Percentiles rank a stretch among this genome's conserved stretches.
Evolutionary conservation across 2,113 vertebrate genomes (phyloP).

Genomic region (Willisornis vidua): DNA sequence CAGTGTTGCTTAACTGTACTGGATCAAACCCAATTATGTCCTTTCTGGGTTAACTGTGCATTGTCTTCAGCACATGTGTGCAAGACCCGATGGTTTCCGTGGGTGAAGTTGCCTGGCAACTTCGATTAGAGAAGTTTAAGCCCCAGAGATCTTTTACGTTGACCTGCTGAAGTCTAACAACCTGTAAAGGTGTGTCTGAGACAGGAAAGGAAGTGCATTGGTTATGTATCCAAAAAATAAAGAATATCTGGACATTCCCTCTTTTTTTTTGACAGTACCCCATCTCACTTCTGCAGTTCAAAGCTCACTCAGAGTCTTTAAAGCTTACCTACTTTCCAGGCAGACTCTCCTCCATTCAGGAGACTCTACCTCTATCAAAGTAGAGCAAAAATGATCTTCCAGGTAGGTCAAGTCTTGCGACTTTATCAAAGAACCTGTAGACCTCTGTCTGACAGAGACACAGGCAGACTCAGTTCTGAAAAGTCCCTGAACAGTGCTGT

Average conservation of each 20-base stretch:
- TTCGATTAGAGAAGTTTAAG: background rate
- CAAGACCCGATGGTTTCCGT: background rate
- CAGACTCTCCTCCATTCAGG: background rate
- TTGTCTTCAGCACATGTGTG: background rate
- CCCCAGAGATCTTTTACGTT: background rate
- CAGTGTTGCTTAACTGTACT: background rate
- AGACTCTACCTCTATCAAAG: slow-evolving; percentile 18
- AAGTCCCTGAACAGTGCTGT: background rate
- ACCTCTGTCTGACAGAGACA: background rate
- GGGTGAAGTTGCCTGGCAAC: background rate
- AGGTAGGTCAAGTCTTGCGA: background rate
- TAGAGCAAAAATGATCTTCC: slow-evolving; percentile 21
- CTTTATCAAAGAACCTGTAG: background rate
- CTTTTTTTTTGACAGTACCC: background rate
- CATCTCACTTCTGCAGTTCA: background rate
- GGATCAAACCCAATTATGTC: background rate
- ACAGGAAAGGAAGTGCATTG: background rate
- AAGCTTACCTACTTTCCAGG: slow-evolving; percentile 21
- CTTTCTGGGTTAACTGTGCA: background rate
- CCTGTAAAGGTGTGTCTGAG: background rate
- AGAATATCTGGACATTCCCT: background rate
- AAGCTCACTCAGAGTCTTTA: slow-evolving; percentile 11
- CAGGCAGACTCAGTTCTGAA: background rate
- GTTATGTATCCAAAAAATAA: background rate
- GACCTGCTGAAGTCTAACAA: background rate